phyloP scores from a whole-genome alignment of 2,888 invertebrate species.

The Pherbina coryleti region DNA sequence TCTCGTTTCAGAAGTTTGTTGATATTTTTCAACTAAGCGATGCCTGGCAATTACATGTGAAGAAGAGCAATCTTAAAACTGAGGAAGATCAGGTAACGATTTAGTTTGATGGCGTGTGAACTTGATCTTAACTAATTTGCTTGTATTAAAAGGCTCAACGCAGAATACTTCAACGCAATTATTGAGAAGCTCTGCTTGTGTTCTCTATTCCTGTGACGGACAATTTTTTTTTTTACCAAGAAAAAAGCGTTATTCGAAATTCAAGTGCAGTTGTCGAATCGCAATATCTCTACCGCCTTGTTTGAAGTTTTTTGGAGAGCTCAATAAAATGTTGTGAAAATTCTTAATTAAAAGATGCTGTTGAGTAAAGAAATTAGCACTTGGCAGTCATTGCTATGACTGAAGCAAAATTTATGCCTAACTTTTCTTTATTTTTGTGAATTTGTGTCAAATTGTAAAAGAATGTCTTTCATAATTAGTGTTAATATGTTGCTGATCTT shows the following conservation, averaged over 20 bases:
- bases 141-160: constrained; percentile 37
- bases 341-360: background rate
- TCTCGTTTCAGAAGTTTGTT: constrained; percentile 44
- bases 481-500: constrained; percentile 12
- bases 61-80: constrained; percentile 42
- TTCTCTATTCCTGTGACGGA: background rate
- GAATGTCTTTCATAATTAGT: constrained; percentile 13
- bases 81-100: constrained; percentile 47
- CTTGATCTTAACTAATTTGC: background rate
- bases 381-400: background rate
- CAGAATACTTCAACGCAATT: constrained; percentile 43
- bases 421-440: background rate
- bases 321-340: constrained; percentile 35
- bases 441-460: background rate
- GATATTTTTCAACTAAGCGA: constrained; percentile 46
- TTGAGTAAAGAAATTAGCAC: background rate
- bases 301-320: background rate
- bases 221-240: background rate
- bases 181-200: constrained; percentile 14
- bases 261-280: background rate
- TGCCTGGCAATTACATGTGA: constrained; percentile 45
- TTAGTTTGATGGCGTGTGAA: background rate
- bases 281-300: background rate
- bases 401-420: background rate
- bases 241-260: constrained; percentile 41